Conservation (phyloP, 2,888 invertebrate species). For the Cantharis rufa region DNA sequence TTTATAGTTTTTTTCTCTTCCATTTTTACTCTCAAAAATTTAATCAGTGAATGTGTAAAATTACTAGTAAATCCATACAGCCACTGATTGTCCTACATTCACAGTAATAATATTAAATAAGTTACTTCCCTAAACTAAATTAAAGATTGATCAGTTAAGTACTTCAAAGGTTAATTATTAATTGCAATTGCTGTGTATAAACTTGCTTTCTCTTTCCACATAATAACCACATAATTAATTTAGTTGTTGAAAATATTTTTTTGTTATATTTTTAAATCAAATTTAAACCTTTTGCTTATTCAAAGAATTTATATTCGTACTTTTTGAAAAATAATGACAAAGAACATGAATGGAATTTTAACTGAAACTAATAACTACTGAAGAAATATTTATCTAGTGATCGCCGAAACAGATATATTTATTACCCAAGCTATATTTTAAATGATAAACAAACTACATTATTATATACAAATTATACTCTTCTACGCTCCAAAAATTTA, state of each 20-base stretch:
- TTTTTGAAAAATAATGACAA: slow-evolving; percentile 40
- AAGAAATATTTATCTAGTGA: slow-evolving; percentile 46
- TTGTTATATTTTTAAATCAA: neutral
- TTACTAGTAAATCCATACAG: no score
- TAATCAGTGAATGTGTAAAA: no score
- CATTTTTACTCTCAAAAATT: no score
- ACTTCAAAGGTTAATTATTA: neutral
- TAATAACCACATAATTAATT: neutral
- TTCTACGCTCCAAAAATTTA: neutral
- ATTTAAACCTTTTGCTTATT: slow-evolving; percentile 8
- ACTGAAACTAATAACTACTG: slow-evolving; percentile 51
- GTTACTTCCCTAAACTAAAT: neutral
- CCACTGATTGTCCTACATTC: no score
- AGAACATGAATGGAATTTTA: slow-evolving; percentile 50
- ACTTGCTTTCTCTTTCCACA: neutral
- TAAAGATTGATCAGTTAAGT: neutral
- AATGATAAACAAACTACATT: slow-evolving; percentile 43
- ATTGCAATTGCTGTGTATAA: neutral
- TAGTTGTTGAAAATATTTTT: neutral
- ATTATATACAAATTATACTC: neutral
- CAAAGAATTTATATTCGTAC: slow-evolving; percentile 43
- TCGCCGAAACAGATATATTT: slow-evolving; percentile 44
- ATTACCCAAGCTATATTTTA: neutral
- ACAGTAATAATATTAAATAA: no score
- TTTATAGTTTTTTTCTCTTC: no score